phyloP scores from a whole-genome alignment of 1,140 invertebrate species.

The Ridgeia piscesae region DNA sequence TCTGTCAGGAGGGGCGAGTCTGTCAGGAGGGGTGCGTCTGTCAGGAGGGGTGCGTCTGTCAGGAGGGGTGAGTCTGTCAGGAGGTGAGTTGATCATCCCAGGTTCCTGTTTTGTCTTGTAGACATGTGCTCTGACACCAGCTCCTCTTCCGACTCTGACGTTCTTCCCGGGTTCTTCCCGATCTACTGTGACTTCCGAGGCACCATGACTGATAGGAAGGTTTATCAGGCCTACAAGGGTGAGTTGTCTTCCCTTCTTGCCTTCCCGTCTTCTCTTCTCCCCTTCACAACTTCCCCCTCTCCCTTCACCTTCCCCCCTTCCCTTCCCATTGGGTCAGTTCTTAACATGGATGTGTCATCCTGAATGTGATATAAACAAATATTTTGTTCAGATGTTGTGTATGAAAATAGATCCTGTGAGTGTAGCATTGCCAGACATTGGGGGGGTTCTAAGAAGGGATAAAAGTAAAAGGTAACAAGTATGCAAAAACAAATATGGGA shows the following conservation, averaged over 20 bases:
- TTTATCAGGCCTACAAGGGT: not conserved
- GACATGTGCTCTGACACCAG: slow-evolving; percentile 3
- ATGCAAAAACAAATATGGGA: too few species aligned
- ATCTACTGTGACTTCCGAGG: not conserved
- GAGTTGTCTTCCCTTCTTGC: not conserved
- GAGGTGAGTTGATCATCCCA: not conserved
- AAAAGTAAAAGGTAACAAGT: too few species aligned
- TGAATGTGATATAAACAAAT: too few species aligned
- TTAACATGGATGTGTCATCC: too few species aligned
- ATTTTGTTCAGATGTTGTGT: too few species aligned
- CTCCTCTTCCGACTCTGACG: not conserved
- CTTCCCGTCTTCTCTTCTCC: too few species aligned
- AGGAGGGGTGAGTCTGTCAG: not conserved
- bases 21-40: not conserved
- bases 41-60: not conserved
- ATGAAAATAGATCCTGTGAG: too few species aligned
- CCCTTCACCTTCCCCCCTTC: too few species aligned
- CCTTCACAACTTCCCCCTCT: too few species aligned
- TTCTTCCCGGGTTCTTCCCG: not conserved
- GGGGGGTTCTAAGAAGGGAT: too few species aligned
- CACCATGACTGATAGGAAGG: not conserved
- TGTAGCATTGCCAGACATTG: too few species aligned
- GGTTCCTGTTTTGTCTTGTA: not conserved
- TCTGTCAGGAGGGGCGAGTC: not conserved
- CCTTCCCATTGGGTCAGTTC: too few species aligned